Evolutionary conservation across 2,113 vertebrate genomes (phyloP).

Genomic region (Eulemur macaco): DNA sequence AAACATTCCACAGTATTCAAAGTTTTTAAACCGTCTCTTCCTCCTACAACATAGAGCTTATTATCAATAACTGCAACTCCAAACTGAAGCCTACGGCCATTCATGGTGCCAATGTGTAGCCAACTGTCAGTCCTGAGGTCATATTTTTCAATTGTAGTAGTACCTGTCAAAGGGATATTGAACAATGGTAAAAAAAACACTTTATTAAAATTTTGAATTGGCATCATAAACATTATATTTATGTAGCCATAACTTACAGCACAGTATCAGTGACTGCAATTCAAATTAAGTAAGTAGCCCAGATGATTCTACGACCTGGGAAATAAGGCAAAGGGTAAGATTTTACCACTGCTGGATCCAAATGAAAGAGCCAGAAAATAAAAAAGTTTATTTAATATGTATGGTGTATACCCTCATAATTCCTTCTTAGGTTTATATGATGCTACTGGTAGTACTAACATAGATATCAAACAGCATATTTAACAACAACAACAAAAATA

Average conservation of each 20-base stretch:
- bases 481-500: background rate
- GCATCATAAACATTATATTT: background rate
- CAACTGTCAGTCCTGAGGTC: conserved; percentile 96
- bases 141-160: conserved; percentile 96
- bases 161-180: conserved; percentile 83
- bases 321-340: background rate
- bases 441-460: background rate
- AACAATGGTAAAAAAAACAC: background rate
- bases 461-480: background rate
- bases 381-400: background rate
- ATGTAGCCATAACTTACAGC: background rate
- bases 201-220: background rate
- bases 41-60: conserved; percentile 96
- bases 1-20: conserved; percentile 98
- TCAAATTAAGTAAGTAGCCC: background rate
- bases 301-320: background rate
- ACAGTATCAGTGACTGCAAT: background rate
- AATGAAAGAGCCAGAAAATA: background rate
- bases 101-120: conserved; percentile 95
- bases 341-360: background rate
- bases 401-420: background rate
- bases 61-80: conserved; percentile 97
- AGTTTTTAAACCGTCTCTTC: conserved; percentile 96
- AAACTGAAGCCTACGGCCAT: conserved; percentile 93
- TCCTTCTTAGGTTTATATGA: background rate